Percentiles rank a stretch among this genome's conserved stretches.
These are phyloP conservation scores for Corynorhinus townsendii DNA, from an alignment of 2,113 vertebrate species.

Conservation along the genomic window DNA sequence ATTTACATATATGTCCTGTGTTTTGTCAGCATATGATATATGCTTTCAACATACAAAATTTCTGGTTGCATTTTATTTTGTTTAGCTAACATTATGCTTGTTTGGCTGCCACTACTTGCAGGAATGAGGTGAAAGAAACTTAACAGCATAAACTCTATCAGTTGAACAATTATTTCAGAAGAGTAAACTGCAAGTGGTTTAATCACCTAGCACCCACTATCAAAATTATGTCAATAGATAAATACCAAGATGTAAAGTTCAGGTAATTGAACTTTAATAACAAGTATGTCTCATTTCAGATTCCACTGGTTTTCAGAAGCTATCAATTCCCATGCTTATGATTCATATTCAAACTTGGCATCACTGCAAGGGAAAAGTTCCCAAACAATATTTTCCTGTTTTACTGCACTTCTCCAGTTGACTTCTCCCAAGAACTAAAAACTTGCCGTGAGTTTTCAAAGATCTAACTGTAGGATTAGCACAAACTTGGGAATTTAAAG, in stretches of 20 bases:
- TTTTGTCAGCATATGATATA: background rate
- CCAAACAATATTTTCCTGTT: background rate
- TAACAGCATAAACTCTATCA: background rate
- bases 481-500: background rate
- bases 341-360: background rate
- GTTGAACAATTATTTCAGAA: background rate
- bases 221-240: background rate
- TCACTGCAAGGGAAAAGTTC: background rate
- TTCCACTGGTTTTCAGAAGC: background rate
- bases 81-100: background rate
- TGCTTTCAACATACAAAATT: background rate
- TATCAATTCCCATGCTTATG: background rate
- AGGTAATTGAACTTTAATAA: background rate
- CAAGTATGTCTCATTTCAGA: background rate
- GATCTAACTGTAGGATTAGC: background rate
- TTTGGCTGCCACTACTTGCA: background rate
- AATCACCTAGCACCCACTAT: background rate
- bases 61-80: background rate
- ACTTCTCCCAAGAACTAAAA: background rate
- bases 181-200: background rate
- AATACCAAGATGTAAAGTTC: background rate
- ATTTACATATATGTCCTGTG: background rate
- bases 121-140: background rate
- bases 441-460: background rate
- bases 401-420: background rate